phyloP scores from a whole-genome alignment of 2,888 invertebrate genomes.

The Sminthurinus aureus region DNA sequence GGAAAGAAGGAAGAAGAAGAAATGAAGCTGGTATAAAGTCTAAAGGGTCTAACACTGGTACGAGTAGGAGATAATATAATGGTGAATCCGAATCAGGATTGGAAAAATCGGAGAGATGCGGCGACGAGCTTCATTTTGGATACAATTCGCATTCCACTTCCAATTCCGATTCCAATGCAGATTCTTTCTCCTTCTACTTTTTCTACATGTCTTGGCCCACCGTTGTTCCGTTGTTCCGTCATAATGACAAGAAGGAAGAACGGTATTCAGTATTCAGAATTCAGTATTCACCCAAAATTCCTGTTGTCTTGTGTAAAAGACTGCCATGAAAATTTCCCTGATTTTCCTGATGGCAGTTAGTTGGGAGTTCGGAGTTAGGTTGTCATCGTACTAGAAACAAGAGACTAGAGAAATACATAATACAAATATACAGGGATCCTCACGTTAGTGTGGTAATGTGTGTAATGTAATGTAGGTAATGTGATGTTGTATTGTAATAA shows the following conservation, averaged over 20 bases:
- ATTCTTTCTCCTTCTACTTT: neutral
- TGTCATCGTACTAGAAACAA: too few species aligned
- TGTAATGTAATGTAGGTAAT: too few species aligned
- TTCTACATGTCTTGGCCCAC: neutral
- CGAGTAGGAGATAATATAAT: neutral
- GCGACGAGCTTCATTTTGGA: neutral
- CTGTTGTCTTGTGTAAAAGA: neutral
- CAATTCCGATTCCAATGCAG: neutral
- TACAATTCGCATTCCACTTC: conserved; percentile 8
- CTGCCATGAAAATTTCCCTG: neutral
- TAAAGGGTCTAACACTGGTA: neutral
- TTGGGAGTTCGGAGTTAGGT: too few species aligned
- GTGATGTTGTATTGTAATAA: too few species aligned
- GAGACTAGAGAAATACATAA: too few species aligned
- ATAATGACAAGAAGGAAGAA: neutral
- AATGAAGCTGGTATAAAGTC: too few species aligned
- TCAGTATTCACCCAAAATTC: neutral
- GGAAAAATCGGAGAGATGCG: neutral
- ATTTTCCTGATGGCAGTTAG: too few species aligned
- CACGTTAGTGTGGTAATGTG: too few species aligned
- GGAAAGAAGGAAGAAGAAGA: too few species aligned
- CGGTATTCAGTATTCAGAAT: too few species aligned
- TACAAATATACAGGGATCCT: too few species aligned
- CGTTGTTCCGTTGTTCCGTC: too few species aligned
- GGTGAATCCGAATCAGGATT: neutral